These are phyloP conservation scores for Agriopis leucophaearia DNA, from an alignment of 2,888 invertebrate genomes.

Conservation along the genomic window DNA sequence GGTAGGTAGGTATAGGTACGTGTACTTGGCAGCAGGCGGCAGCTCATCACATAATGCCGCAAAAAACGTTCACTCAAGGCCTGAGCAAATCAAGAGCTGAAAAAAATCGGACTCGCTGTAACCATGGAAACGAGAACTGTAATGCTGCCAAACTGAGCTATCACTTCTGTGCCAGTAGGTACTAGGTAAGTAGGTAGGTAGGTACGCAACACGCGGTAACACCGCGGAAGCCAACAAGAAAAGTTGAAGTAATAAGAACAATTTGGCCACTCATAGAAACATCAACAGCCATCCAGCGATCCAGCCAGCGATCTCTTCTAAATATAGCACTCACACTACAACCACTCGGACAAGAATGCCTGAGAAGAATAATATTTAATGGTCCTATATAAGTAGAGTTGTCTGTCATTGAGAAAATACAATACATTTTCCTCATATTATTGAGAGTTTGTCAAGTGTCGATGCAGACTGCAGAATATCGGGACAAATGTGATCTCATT, in stretches of 20 bases:
- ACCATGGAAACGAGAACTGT: constrained; percentile 49
- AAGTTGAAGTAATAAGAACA: no score
- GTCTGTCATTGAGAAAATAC: not conserved
- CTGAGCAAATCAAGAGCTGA: constrained; percentile 50
- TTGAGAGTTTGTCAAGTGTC: not conserved
- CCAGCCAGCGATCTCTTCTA: no score
- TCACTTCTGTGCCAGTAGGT: not conserved
- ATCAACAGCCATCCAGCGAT: no score
- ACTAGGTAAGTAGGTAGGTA: not conserved
- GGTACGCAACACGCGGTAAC: no score
- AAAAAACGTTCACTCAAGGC: constrained; percentile 63
- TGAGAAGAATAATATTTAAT: not conserved
- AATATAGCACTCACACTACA: not conserved
- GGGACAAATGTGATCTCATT: not conserved
- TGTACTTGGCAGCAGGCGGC: constrained; percentile 6
- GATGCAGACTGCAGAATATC: not conserved
- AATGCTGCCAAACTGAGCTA: not conserved
- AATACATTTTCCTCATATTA: no score
- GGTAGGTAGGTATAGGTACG: not conserved
- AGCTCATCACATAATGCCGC: constrained; percentile 62
- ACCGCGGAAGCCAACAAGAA: no score
- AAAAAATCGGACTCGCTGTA: constrained; percentile 47
- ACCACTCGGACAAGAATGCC: no score
- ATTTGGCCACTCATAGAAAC: not conserved
- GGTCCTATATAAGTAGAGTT: not conserved